Evolutionary conservation across 2,797 vertebrate species (phyloP).

Genomic region (Melanotaenia maccullochi): DNA sequence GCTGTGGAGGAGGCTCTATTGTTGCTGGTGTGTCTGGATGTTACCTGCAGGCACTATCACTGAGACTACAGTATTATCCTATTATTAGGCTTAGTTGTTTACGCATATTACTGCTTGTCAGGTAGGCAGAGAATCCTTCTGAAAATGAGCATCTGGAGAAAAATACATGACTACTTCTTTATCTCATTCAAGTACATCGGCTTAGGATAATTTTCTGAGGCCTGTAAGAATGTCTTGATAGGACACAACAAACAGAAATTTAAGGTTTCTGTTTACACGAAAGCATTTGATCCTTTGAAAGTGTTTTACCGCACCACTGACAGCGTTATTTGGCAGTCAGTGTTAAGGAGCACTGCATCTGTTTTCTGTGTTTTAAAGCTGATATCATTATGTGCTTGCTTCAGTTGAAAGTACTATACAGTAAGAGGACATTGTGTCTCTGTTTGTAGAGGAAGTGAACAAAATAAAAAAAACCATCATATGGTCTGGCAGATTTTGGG

Average conservation of each 20-base stretch:
- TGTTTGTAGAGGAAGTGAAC: slow-evolving; percentile 86
- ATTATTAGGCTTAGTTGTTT: slow-evolving; percentile 90
- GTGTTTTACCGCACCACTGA: slow-evolving; percentile 41
- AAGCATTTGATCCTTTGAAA: slow-evolving; percentile 58
- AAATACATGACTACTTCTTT: slow-evolving; percentile 77
- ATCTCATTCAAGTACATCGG: slow-evolving; percentile 75
- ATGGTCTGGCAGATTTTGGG: slow-evolving; percentile 91
- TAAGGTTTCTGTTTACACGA: slow-evolving; percentile 64
- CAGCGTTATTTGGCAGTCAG: slow-evolving; percentile 62
- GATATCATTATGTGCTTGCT: slow-evolving; percentile 57
- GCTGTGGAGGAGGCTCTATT: slow-evolving; percentile 86
- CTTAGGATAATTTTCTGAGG: slow-evolving; percentile 76
- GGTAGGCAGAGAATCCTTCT: slow-evolving; percentile 84
- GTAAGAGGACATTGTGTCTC: slow-evolving; percentile 73
- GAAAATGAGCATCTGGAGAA: slow-evolving; percentile 78
- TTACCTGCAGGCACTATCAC: slow-evolving; percentile 85
- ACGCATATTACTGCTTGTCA: slow-evolving; percentile 87
- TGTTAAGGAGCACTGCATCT: slow-evolving; percentile 57
- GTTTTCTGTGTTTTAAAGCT: slow-evolving; percentile 60
- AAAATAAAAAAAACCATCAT: slow-evolving; percentile 88
- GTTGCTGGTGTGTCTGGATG: slow-evolving; percentile 83
- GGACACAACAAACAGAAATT: slow-evolving; percentile 70
- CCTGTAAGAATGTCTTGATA: slow-evolving; percentile 70
- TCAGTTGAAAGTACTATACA: slow-evolving; percentile 59
- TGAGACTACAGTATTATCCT: slow-evolving; percentile 87